Base-by-base conservation (phyloP, 1,140 invertebrate species). In the Pseudomyrmex flavicornis region DNA sequence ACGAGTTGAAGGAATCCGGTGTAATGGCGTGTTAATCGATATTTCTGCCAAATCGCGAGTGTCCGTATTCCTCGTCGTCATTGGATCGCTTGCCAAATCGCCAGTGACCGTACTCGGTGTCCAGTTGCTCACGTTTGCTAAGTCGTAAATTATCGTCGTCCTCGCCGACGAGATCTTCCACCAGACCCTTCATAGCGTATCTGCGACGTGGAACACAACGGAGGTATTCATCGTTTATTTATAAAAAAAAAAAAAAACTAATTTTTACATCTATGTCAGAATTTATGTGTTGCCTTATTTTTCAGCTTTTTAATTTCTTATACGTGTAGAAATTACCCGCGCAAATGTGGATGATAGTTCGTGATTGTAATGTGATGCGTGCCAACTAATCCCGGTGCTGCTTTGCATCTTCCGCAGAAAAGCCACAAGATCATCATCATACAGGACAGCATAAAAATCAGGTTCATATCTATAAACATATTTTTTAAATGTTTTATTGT, bases 21-120 rank as follows among this genome's bases (percentile, higher is more conserved):
- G 12, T 65, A 15, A 8, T 59, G 15, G 12, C 22, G 35, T 72
- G 70, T 72, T 70, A 80, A 12, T 82, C 59, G 17, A 44, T 63
- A n/a, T 74, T 82, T 54, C 26, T 74, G 70, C 69, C 44, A 17
- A 82, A 54, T 75, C 79, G 70, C 59, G 10, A 9, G 22, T 63
- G 59, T n/a, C 70, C 76, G 22, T 70, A 80, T 9, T 72, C 56
- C 13, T 17, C 63, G 12, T 54, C 15, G 9, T 26, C 26, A 17
- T 44, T 84, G 68, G 84, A 44, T 69, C 86, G 76, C 63, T 95
- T 93, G 15, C 96, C 96, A 88, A 96, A 97, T 86, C 96, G 92
- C 92, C 97, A 94, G 89, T 97, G 96, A 1, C 96, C 96, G 82
- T 97, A 97, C 89, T 97, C 96, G 35, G 35, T 35, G 50, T 96